Evolutionary conservation across 2,888 invertebrate genomes (phyloP).

Genomic region (Xestoiulus laeticollis): DNA sequence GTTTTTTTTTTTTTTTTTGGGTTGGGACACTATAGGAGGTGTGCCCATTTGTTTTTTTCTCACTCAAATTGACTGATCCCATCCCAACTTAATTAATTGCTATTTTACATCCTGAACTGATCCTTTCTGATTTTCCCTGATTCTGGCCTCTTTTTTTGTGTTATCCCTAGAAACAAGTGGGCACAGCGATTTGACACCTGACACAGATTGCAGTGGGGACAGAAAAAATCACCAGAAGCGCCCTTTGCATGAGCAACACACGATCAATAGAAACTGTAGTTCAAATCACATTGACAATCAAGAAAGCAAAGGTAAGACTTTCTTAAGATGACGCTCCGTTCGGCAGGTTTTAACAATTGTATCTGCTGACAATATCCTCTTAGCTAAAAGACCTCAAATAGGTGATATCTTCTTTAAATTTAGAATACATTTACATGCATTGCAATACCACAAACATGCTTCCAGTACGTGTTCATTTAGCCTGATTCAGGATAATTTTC

Average conservation of each 20-base stretch:
- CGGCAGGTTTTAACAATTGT: too few species aligned
- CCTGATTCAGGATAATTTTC: too few species aligned
- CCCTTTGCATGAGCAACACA: not conserved
- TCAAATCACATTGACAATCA: conserved; percentile 45
- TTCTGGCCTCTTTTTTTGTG: conserved; percentile 19
- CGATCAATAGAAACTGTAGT: conserved; percentile 49
- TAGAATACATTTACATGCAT: too few species aligned
- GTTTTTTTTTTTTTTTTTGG: not conserved
- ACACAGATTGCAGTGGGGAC: conserved; percentile 47
- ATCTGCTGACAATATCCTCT: too few species aligned
- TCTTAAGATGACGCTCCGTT: not conserved
- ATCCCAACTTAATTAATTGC: not conserved
- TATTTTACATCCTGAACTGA: not conserved
- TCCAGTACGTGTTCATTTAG: too few species aligned
- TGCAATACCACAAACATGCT: too few species aligned
- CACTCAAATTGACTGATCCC: not conserved
- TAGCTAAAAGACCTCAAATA: too few species aligned
- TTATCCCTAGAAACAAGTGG: conserved; percentile 47
- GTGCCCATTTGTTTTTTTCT: conserved; percentile 22
- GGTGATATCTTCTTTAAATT: too few species aligned
- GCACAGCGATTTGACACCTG: conserved; percentile 50
- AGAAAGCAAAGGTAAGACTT: conserved; percentile 46
- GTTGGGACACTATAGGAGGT: not conserved
- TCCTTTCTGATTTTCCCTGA: not conserved
- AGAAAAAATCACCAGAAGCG: conserved; percentile 50